Conservation (phyloP, 2,888 invertebrate species). For the Chloroclysta siterata region DNA sequence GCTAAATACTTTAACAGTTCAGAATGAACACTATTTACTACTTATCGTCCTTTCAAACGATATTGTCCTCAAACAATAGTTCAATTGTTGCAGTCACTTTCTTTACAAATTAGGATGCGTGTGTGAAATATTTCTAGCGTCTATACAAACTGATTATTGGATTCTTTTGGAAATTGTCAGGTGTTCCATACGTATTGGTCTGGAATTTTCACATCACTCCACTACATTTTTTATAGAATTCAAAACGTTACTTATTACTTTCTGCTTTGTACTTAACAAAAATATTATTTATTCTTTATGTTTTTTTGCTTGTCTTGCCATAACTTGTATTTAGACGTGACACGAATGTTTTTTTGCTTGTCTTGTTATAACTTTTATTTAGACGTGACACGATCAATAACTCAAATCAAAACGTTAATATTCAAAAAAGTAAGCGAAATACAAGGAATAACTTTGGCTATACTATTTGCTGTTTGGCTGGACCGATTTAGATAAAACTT, state of each 20-base stretch:
- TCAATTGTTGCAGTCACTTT: slow-evolving; percentile 40
- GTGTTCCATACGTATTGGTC: slow-evolving; percentile 20
- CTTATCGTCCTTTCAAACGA: slow-evolving; percentile 30
- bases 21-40: slow-evolving; percentile 23
- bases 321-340: too few species aligned
- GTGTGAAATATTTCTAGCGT: slow-evolving; percentile 40
- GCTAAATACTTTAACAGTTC: slow-evolving; percentile 33
- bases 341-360: too few species aligned
- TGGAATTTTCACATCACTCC: slow-evolving; percentile 14
- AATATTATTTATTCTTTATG: too few species aligned
- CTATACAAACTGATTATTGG: slow-evolving; percentile 41
- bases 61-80: slow-evolving; percentile 42
- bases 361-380: too few species aligned
- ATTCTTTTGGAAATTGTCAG: slow-evolving; percentile 37
- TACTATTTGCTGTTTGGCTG: too few species aligned
- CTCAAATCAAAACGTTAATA: too few species aligned
- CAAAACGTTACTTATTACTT: background rate
- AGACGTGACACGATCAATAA: too few species aligned
- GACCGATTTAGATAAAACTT: too few species aligned
- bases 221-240: slow-evolving; percentile 2
- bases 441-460: too few species aligned
- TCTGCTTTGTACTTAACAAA: too few species aligned
- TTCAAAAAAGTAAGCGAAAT: too few species aligned
- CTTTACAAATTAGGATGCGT: slow-evolving; percentile 39
- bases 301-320: too few species aligned